Conservation (phyloP, 2,797 vertebrate species). For the Hemitrygon akajei region DNA sequence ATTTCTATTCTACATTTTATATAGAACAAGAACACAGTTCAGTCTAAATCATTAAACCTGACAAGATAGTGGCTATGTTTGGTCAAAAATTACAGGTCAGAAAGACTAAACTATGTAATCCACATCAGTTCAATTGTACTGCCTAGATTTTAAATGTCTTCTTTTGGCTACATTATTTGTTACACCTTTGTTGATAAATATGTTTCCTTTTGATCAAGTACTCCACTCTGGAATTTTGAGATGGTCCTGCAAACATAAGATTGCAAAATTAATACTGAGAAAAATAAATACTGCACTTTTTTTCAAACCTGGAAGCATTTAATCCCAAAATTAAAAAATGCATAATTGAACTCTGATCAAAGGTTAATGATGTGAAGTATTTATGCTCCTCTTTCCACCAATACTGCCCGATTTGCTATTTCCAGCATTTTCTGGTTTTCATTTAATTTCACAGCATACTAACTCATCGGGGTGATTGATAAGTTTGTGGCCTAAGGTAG, state of each 20-base stretch:
- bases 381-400: no score
- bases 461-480: no score
- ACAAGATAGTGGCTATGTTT: background rate
- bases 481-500: no score
- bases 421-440: no score
- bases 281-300: background rate
- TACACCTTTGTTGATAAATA: background rate
- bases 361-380: no score
- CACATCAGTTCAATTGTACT: background rate
- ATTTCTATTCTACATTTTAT: background rate
- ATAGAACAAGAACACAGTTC: background rate
- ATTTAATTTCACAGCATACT: no score
- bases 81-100: background rate
- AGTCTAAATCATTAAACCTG: background rate
- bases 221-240: background rate
- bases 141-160: background rate
- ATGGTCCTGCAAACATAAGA: conserved; percentile 21
- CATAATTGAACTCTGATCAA: background rate
- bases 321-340: background rate
- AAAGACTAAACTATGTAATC: background rate
- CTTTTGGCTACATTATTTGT: background rate
- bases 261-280: background rate
- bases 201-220: background rate
- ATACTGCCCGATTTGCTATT: no score
- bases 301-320: background rate